Percentiles rank a stretch among this genome's conserved stretches.
These are phyloP conservation scores for Myotis davidii DNA, from an alignment of 2,113 vertebrate genomes.

Conservation along the genomic window DNA sequence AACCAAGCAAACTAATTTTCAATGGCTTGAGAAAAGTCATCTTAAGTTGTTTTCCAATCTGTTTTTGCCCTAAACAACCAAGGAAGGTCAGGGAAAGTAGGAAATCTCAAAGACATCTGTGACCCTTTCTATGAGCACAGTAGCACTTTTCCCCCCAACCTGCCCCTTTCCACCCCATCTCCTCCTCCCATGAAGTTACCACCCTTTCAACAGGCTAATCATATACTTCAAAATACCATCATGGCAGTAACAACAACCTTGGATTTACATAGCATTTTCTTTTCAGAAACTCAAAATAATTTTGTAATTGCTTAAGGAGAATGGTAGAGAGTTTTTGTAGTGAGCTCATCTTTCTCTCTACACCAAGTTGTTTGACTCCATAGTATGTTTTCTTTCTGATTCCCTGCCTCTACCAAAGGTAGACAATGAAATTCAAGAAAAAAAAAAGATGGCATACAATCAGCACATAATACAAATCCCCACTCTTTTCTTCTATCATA, in stretches of 20 bases:
- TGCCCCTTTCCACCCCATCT: neutral
- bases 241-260: neutral
- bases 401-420: neutral
- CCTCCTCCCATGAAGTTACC: neutral
- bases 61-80: neutral
- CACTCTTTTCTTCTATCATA: neutral
- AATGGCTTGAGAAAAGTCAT: neutral
- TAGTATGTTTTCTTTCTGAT: conserved; percentile 16
- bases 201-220: neutral
- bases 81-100: neutral
- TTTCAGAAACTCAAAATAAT: neutral
- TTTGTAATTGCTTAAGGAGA: neutral
- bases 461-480: conserved; percentile 44
- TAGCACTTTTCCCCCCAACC: neutral
- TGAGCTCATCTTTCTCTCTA: neutral
- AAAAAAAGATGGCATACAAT: neutral
- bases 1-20: conserved; percentile 3
- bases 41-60: neutral
- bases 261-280: neutral
- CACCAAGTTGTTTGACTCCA: neutral
- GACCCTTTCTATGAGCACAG: neutral
- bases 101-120: neutral
- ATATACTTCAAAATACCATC: neutral
- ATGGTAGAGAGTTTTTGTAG: neutral
- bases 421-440: conserved; percentile 35